Evolutionary conservation across 2,113 vertebrate species (phyloP).

Genomic region (Alligator mississippiensis): DNA sequence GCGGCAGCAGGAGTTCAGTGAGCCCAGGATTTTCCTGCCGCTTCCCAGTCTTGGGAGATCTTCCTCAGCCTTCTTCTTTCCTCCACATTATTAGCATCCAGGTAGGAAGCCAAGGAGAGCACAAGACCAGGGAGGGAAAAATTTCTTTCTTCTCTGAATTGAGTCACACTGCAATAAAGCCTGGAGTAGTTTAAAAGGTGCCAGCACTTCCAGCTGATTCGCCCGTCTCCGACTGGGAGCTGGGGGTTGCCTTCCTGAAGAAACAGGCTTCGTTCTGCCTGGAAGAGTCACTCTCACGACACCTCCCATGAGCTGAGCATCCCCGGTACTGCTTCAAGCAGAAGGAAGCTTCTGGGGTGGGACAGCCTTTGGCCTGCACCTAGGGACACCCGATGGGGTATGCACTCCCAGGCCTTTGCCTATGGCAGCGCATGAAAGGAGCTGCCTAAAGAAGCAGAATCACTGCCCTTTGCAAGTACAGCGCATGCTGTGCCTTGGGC

Average conservation of each 20-base stretch:
- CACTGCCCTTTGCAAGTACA: not conserved
- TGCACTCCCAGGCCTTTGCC: not conserved
- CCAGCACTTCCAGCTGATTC: slow-evolving; percentile 53
- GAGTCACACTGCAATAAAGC: slow-evolving; percentile 1
- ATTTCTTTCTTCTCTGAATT: not conserved
- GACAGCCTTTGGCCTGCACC: not conserved
- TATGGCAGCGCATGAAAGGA: not conserved
- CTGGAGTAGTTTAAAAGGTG: not conserved
- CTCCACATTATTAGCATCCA: not conserved
- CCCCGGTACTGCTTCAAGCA: not conserved
- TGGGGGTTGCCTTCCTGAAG: slow-evolving; percentile 46
- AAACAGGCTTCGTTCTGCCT: slow-evolving; percentile 48
- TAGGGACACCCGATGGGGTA: not conserved
- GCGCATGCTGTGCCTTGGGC: not conserved
- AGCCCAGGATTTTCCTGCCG: not conserved
- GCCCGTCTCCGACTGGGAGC: slow-evolving; percentile 45
- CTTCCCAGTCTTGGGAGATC: not conserved
- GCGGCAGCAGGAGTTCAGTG: not conserved
- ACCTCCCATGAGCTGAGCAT: not conserved
- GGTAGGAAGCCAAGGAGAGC: not conserved
- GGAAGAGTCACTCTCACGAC: slow-evolving; percentile 31
- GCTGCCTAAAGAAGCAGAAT: not conserved
- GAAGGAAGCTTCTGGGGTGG: not conserved
- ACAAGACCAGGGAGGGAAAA: slow-evolving; percentile 45
- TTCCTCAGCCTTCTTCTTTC: not conserved